Evolutionary conservation across 1,140 invertebrate genomes (phyloP).

Genomic region (Sesamia nonagrioides): DNA sequence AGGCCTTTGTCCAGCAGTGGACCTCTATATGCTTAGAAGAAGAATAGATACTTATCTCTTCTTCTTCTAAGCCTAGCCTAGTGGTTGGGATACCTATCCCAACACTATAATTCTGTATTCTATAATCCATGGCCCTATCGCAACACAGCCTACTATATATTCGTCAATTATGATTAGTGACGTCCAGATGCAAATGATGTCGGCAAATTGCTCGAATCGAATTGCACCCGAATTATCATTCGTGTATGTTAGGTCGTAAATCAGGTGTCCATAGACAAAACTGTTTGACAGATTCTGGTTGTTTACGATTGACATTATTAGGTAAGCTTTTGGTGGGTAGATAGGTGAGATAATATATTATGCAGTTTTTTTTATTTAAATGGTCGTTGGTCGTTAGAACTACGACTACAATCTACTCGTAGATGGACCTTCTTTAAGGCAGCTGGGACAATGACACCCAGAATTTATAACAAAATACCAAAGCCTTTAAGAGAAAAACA

Average conservation of each 20-base stretch:
- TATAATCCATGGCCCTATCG: not conserved
- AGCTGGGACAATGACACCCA: no score
- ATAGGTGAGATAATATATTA: no score
- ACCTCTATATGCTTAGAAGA: no score
- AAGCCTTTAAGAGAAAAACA: no score
- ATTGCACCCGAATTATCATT: constrained; percentile 31
- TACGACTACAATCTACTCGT: no score
- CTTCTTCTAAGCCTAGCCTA: not conserved
- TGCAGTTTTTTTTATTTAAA: not conserved
- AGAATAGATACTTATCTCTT: no score
- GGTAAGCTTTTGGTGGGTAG: not conserved
- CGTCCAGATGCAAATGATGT: constrained; percentile 44
- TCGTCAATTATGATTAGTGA: constrained; percentile 48
- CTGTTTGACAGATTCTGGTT: not conserved
- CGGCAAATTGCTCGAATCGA: constrained; percentile 35
- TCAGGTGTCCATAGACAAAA: not conserved
- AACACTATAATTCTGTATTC: not conserved
- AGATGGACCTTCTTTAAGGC: no score
- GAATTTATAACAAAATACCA: no score
- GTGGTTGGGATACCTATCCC: not conserved
- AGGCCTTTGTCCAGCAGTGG: no score
- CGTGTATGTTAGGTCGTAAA: not conserved
- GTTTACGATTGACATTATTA: constrained; percentile 2
- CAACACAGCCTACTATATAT: constrained; percentile 4
- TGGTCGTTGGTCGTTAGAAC: not conserved